A percentile compares a stretch with the other conserved stretches of the same genome.
phyloP scores from a whole-genome alignment of 2,888 invertebrate species.

The Pristionchus arcanus region DNA sequence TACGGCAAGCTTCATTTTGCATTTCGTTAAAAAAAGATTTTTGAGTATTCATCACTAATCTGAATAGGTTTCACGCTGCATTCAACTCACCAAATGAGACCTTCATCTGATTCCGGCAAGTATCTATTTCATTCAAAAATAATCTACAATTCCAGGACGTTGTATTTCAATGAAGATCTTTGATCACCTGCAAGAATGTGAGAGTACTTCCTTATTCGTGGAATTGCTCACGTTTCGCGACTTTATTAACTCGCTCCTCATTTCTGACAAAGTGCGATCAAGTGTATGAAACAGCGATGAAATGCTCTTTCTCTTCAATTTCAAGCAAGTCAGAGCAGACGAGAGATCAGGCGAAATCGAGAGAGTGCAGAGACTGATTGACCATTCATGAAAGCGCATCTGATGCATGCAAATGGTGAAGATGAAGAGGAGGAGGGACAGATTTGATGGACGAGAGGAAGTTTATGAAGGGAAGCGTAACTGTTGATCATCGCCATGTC shows the following conservation, averaged over 20 bases:
- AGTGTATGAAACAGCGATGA: not conserved
- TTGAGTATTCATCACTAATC: not conserved
- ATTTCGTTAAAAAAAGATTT: no score
- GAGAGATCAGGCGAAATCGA: slow-evolving; percentile 1
- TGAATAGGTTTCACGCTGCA: not conserved
- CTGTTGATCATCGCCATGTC: no score
- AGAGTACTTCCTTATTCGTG: no score
- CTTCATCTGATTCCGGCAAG: not conserved
- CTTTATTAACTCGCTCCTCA: not conserved
- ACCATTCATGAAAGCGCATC: slow-evolving; percentile 26
- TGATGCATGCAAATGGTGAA: slow-evolving; percentile 20
- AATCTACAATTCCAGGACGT: no score
- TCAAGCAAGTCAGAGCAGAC: not conserved
- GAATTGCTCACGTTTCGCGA: not conserved
- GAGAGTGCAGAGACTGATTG: slow-evolving; percentile 46
- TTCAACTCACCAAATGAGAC: not conserved
- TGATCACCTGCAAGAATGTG: no score
- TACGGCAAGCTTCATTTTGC: no score
- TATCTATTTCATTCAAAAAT: no score
- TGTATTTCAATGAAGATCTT: no score
- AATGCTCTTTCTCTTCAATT: not conserved
- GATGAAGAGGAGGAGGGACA: not conserved
- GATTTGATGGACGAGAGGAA: not conserved
- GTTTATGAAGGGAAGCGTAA: not conserved
- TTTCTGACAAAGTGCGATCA: not conserved